These are phyloP conservation scores for Enteromius treurensis DNA, from an alignment of 2,797 vertebrate species.

Conservation along the genomic window DNA sequence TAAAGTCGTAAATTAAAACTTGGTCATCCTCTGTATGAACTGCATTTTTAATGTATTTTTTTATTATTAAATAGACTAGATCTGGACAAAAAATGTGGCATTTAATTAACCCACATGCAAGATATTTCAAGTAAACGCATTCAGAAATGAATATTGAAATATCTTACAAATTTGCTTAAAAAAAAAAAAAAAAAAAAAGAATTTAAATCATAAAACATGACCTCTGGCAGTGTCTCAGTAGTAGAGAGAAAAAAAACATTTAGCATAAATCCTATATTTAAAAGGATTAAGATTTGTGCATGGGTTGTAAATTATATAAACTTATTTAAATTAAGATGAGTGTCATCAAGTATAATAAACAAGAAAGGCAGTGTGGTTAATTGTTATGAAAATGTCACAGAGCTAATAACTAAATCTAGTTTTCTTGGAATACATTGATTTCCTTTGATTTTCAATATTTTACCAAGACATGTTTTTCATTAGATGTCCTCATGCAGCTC, in stretches of 20 bases:
- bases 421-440: neutral
- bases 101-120: neutral
- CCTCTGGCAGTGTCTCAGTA: neutral
- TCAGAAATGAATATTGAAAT: neutral
- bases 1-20: neutral
- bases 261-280: neutral
- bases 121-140: neutral
- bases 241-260: neutral
- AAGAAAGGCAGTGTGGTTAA: neutral
- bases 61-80: neutral
- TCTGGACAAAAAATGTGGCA: neutral
- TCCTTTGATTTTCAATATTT: neutral
- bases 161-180: neutral
- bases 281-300: neutral
- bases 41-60: neutral
- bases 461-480: neutral
- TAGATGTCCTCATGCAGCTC: neutral
- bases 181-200: neutral
- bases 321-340: neutral
- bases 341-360: neutral
- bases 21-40: neutral
- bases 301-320: neutral
- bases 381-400: neutral
- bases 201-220: conserved; percentile 1
- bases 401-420: neutral